A percentile compares a stretch with the other conserved stretches of the same genome.
Evolutionary conservation across 1,140 invertebrate genomes (phyloP).

Genomic region (Branchinecta lynchi): DNA sequence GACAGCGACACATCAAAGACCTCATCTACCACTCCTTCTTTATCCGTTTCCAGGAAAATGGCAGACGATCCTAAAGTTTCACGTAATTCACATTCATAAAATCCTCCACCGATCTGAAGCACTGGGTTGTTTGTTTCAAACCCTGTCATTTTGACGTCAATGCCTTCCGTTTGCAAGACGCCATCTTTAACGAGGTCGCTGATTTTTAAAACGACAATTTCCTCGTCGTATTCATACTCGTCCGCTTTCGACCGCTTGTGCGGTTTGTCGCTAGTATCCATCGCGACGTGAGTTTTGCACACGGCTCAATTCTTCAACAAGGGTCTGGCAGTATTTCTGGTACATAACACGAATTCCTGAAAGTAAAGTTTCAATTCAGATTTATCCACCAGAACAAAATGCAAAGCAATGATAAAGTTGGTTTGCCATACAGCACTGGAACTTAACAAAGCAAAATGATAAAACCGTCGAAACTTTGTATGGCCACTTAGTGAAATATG

Average conservation of each 20-base stretch:
- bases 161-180: background rate
- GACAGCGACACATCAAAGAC: background rate
- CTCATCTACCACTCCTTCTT: background rate
- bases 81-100: background rate
- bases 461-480: too few species aligned
- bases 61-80: background rate
- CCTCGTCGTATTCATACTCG: conserved; percentile 8
- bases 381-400: background rate
- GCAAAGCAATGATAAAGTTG: too few species aligned
- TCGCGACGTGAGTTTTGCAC: conserved; percentile 1
- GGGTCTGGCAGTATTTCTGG: background rate
- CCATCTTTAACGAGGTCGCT: background rate
- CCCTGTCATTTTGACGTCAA: background rate
- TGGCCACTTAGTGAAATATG: too few species aligned
- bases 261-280: background rate
- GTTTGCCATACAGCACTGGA: too few species aligned
- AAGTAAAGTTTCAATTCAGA: background rate
- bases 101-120: background rate
- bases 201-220: background rate
- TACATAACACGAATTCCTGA: background rate
- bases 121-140: background rate
- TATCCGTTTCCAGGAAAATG: background rate
- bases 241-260: background rate
- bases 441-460: too few species aligned
- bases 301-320: background rate